Evolutionary conservation across 2,888 invertebrate species (phyloP), one percentile per base, ranked within the genome.

Genomic region (Vanessa cardui): DNA sequence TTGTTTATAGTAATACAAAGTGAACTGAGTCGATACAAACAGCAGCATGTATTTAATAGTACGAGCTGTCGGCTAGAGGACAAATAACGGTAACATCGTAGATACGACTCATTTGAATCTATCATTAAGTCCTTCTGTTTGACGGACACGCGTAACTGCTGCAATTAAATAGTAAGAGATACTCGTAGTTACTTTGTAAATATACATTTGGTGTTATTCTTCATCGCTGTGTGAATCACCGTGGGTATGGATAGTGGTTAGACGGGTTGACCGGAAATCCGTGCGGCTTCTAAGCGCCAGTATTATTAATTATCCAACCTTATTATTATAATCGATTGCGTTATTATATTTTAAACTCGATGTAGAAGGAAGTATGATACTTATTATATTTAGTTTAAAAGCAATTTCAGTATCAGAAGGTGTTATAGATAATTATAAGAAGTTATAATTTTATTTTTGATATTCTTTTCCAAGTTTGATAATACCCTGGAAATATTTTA

Each of bases 181-280:
- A 54, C 52, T 54, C n/a, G 52, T 54, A 71, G 60, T 68, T 62
- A 59, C 68, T 61, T 67, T 46, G 58, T 33, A 69, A 70, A 62
- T 73, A 73, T 72, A 69, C 68, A 68, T 75, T 73, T 72, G 70
- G 69, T 62, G 62, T 72, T 69, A 73, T 70, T 74, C 69, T 72
- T 75, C 72, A 73, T 74, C 65, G 67, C 68, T 65, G 68, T 76
- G 76, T 78, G 77, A 77, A 78, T 83, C 83, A 87, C 76, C 81
- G 82, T 63, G 33, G 58, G 54, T 56, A 58, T 50, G 61, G 46
- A 73, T 75, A 78, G 77, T 76, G 75, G 77, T 73, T 72, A 72
- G 74, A 73, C 77, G 74, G 80, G 79, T 80, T 79, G 79, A 74
- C 83, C 85, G 90, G 90, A 90, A 89, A 85, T 80, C 78, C 80